Percentiles rank a stretch among this genome's conserved stretches.
Evolutionary conservation across 2,888 invertebrate species (phyloP).

Genomic region (Phortica okadai): DNA sequence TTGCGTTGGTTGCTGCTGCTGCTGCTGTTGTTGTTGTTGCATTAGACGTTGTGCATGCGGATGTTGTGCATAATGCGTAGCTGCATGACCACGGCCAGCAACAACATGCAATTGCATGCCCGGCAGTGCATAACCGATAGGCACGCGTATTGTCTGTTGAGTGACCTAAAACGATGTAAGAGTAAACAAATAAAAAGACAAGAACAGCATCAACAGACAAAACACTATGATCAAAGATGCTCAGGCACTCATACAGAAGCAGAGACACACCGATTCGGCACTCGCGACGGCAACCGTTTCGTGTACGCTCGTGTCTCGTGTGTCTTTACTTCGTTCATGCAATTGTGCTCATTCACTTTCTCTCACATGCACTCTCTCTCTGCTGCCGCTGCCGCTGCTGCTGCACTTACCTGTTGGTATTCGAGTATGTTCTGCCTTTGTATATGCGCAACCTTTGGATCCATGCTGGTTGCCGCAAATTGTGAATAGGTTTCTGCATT

Average conservation of each 20-base stretch:
- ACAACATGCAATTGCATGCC: conserved; percentile 77
- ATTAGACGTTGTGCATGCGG: conserved; percentile 62
- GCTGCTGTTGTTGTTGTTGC: conserved; percentile 54
- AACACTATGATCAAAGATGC: neutral
- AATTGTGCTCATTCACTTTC: neutral
- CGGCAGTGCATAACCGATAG: conserved; percentile 77
- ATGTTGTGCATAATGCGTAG: conserved; percentile 64
- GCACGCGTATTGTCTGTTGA: conserved; percentile 77
- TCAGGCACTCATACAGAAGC: no score
- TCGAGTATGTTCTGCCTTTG: conserved; percentile 76
- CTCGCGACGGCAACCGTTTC: no score
- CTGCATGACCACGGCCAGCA: conserved; percentile 72
- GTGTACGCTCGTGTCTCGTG: no score
- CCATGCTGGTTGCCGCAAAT: conserved; percentile 72
- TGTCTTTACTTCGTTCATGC: no score
- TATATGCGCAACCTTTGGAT: conserved; percentile 73
- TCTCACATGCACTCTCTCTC: no score
- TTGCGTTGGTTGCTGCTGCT: conserved; percentile 56
- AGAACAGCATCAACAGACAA: neutral
- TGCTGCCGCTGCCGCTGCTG: no score
- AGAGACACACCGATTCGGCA: no score
- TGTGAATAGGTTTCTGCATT: conserved; percentile 77
- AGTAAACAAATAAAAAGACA: neutral
- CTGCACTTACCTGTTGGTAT: conserved; percentile 75
- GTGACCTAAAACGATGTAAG: conserved; percentile 67